phyloP scores from a whole-genome alignment of 2,888 invertebrate species.

The Xestia sexstrigata region DNA sequence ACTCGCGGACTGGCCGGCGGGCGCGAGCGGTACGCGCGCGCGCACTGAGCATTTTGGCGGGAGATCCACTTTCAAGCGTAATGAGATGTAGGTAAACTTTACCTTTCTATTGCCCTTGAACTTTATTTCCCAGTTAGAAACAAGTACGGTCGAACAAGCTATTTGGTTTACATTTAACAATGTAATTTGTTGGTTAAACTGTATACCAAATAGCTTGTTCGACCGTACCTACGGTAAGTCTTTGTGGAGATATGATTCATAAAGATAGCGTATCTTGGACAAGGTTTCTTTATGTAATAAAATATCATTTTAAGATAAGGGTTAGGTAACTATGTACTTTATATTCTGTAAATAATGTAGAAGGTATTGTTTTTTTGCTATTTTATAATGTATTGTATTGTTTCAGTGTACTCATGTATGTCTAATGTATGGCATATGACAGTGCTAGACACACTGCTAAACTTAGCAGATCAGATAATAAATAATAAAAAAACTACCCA shows the following conservation, averaged over 20 bases:
- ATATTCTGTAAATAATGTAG: not conserved
- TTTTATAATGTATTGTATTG: not conserved
- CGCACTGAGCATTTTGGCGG: slow-evolving; percentile 79
- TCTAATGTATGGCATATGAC: not conserved
- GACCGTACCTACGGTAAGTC: not conserved
- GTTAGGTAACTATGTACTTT: not conserved
- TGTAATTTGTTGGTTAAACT: too few species aligned
- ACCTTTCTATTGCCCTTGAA: slow-evolving; percentile 68
- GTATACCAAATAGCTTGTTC: too few species aligned
- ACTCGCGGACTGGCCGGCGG: slow-evolving; percentile 78
- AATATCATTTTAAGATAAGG: slow-evolving; percentile 6
- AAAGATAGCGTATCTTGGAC: slow-evolving; percentile 14
- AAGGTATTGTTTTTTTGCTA: not conserved
- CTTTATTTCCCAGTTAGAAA: slow-evolving; percentile 38
- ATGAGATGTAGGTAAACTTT: slow-evolving; percentile 61
- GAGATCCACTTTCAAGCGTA: slow-evolving; percentile 77
- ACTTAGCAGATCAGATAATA: too few species aligned
- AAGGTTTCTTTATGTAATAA: not conserved
- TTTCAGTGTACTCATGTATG: too few species aligned
- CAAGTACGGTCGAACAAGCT: too few species aligned
- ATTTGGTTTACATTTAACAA: too few species aligned
- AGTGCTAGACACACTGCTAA: too few species aligned
- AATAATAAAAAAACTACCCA: not conserved
- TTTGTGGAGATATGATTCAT: slow-evolving; percentile 2
- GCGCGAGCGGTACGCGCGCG: slow-evolving; percentile 67